A percentile compares a stretch with the other conserved stretches of the same genome.
Conservation (phyloP, 2,888 invertebrate genomes). For the Homarus gammarus region DNA sequence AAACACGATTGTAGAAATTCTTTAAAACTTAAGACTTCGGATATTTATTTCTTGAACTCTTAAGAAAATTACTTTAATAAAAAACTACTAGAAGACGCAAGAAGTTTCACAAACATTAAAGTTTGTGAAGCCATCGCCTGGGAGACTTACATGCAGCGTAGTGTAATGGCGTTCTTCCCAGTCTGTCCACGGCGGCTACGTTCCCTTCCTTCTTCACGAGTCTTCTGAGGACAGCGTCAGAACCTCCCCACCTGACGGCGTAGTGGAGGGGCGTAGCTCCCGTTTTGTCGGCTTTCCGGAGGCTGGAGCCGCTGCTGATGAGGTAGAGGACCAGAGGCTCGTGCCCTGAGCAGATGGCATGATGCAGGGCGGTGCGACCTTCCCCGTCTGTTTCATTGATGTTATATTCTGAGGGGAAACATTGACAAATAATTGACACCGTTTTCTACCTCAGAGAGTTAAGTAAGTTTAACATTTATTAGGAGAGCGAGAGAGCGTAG, state of each 20-base stretch:
- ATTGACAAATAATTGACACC: not conserved
- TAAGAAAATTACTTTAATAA: too few species aligned
- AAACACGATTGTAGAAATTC: too few species aligned
- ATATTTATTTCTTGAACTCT: too few species aligned
- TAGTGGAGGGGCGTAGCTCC: conserved; percentile 68
- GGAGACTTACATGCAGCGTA: conserved; percentile 71
- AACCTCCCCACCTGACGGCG: conserved; percentile 74
- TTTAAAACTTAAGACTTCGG: too few species aligned
- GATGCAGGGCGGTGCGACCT: conserved; percentile 61
- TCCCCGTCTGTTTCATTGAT: conserved; percentile 50
- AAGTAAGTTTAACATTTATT: not conserved
- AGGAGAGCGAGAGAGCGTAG: conserved; percentile 8
- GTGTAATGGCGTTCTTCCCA: conserved; percentile 71
- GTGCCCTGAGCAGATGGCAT: conserved; percentile 49
- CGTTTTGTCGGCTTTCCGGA: conserved; percentile 32
- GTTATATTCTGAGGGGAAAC: conserved; percentile 69
- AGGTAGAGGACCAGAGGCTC: conserved; percentile 39
- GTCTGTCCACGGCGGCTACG: conserved; percentile 53
- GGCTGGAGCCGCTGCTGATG: conserved; percentile 40
- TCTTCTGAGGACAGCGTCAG: conserved; percentile 68
- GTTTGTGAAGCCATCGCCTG: too few species aligned
- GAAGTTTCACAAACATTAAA: too few species aligned
- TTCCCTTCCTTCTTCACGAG: conserved; percentile 61
- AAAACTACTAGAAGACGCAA: too few species aligned
- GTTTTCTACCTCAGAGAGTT: not conserved